Evolutionary conservation across 2,888 invertebrate genomes (phyloP), one percentile per base, ranked within the genome.

Genomic region (Drosophila nigritarsus): DNA sequence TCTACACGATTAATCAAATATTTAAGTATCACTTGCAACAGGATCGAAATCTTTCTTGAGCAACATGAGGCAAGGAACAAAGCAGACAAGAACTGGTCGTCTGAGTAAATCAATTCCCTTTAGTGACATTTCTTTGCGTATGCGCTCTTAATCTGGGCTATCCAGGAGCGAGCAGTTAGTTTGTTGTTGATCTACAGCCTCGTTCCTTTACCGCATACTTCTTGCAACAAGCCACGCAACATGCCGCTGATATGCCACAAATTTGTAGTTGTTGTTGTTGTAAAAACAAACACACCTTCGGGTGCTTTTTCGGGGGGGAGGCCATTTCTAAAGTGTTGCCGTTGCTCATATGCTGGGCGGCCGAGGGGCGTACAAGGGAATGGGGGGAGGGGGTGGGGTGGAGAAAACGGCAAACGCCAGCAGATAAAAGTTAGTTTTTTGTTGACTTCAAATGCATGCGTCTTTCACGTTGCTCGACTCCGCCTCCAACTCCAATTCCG

Each of bases 91-190:
- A 71, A 62, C 38, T 32, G 54, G 61, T 67, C 66, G 60, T 62
- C 51, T 78, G 73, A 60, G 79, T 70, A 89, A 92, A 92, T 92
- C 91, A 91, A 91, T 91, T 90, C 89, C 84, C 89, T 89, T 89
- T 81, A 89, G 90, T 90, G 86, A 80, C 75, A 74, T 79, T 64
- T 78, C 49, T 67, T 72, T 58, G 62, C 66, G 56, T 73, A 67
- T 79, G 67, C 70, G 73, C 78, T 67, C 55, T 77, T 81, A 73
- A 67, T 78, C 73, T 56, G 51, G 36, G 29, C 79, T 56, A 42
- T 38, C 34, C 61, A 32, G 30, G 32, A 64, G 42, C 30, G 32
- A 32, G 38, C 40, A 45, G 49, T 27, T 48, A 24, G 64, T 24
- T 63, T n/a, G 50, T 29, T 32, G 51, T 27, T 45, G 45, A 45